Evolutionary conservation across 1,140 invertebrate species (phyloP).

Genomic region (Dolichoris vasculosae): DNA sequence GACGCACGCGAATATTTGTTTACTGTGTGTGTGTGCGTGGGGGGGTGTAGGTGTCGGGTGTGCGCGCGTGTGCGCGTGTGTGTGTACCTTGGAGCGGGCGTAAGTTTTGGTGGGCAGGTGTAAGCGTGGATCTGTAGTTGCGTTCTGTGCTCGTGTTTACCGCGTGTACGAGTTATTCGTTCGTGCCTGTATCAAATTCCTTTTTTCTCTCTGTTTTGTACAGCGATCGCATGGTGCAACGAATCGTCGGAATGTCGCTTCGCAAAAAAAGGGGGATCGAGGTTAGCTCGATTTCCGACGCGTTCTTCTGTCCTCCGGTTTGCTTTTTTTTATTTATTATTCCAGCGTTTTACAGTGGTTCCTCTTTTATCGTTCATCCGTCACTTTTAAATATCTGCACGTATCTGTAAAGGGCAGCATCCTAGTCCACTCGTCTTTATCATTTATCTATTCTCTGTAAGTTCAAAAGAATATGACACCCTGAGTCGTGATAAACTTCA

Average conservation of each 20-base stretch:
- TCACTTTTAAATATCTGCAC: not conserved
- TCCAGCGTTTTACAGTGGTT: constrained; percentile 18
- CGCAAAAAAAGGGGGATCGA: constrained; percentile 16
- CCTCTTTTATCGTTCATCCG: constrained; percentile 3
- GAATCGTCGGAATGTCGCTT: constrained; percentile 32
- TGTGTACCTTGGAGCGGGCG: too few relatives aligned
- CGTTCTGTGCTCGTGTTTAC: too few relatives aligned
- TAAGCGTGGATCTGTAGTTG: too few relatives aligned
- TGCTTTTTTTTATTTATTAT: not conserved
- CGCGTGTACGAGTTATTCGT: not conserved
- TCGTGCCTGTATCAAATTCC: not conserved
- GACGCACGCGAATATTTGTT: constrained; percentile 34
- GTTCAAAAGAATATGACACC: not conserved
- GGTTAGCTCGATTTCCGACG: constrained; percentile 25
- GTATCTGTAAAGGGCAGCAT: not conserved
- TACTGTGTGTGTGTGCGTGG: not conserved
- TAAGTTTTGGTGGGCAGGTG: too few relatives aligned
- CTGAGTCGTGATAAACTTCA: not conserved
- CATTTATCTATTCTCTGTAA: not conserved
- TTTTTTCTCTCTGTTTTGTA: not conserved
- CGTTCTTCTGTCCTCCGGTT: not conserved
- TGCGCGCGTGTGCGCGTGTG: too few relatives aligned
- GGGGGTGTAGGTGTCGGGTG: too few relatives aligned
- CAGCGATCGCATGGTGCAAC: not conserved
- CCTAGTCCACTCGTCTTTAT: not conserved